A percentile compares a stretch with the other conserved stretches of the same genome.
Evolutionary conservation across 35 echinoderm and acorn worm species (phyloP).

Genomic region (Ophiothrix spiculata): DNA sequence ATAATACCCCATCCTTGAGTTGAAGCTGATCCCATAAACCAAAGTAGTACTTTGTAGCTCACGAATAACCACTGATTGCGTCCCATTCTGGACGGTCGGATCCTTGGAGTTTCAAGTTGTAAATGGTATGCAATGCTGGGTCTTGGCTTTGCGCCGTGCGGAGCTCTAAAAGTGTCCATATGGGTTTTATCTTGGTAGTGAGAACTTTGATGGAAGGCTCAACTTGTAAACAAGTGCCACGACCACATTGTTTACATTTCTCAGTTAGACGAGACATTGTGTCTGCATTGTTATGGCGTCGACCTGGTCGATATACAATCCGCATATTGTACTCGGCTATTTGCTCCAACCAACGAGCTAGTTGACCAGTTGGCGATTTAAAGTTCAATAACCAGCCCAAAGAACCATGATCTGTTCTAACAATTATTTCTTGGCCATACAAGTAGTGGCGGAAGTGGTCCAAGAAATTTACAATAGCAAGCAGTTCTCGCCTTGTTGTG

Average conservation of each 20-base stretch:
- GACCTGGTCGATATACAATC: neutral
- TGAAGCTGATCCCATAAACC: slow-evolving; percentile 5
- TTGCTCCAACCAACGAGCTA: neutral
- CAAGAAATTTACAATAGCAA: neutral
- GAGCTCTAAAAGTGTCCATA: neutral
- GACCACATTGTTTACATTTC: neutral
- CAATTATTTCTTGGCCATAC: neutral
- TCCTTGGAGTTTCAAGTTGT: neutral
- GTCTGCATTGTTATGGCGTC: neutral
- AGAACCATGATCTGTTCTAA: neutral
- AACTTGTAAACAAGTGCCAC: neutral
- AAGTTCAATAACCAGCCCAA: neutral
- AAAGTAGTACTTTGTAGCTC: neutral
- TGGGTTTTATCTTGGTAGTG: neutral
- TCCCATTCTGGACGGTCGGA: neutral
- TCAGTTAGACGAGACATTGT: neutral
- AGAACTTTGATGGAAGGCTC: neutral
- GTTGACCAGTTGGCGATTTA: neutral
- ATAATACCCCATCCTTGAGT: neutral
- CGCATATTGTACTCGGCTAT: neutral
- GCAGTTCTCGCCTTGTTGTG: slow-evolving; percentile 22
- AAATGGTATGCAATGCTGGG: neutral
- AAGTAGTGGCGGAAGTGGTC: slow-evolving; percentile 23
- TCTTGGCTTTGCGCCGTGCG: neutral
- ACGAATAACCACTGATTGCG: neutral